These are phyloP conservation scores for Lanius collurio DNA, from an alignment of 2,113 vertebrate genomes.

Conservation along the genomic window DNA sequence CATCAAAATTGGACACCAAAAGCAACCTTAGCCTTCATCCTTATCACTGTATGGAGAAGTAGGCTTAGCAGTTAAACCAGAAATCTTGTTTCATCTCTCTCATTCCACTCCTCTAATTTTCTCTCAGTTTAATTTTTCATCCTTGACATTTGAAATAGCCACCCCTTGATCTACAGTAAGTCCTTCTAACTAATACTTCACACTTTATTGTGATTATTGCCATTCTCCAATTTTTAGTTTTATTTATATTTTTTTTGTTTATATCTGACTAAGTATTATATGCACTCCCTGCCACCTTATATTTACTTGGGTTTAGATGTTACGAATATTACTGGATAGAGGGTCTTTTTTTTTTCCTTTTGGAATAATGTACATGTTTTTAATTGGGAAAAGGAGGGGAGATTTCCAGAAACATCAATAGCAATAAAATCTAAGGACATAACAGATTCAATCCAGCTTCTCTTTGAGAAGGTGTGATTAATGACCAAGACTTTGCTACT, in stretches of 20 bases:
- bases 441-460: neutral
- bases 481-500: conserved; percentile 51
- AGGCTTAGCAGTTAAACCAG: neutral
- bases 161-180: neutral
- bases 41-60: neutral
- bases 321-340: neutral
- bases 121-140: neutral
- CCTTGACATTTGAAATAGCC: neutral
- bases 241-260: neutral
- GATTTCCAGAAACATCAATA: neutral
- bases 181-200: neutral
- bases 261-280: neutral
- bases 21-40: neutral
- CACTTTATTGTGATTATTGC: neutral
- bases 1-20: neutral
- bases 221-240: neutral
- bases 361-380: neutral
- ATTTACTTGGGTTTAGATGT: neutral
- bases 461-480: conserved; percentile 61
- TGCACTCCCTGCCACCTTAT: neutral
- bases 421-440: neutral
- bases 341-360: neutral
- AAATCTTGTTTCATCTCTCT: neutral
- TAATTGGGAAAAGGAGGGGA: neutral
- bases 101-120: neutral